Evolutionary conservation across 2,888 invertebrate genomes (phyloP), one percentile per base, ranked within the genome.

Genomic region (Sinodicranocentrus sp.): DNA sequence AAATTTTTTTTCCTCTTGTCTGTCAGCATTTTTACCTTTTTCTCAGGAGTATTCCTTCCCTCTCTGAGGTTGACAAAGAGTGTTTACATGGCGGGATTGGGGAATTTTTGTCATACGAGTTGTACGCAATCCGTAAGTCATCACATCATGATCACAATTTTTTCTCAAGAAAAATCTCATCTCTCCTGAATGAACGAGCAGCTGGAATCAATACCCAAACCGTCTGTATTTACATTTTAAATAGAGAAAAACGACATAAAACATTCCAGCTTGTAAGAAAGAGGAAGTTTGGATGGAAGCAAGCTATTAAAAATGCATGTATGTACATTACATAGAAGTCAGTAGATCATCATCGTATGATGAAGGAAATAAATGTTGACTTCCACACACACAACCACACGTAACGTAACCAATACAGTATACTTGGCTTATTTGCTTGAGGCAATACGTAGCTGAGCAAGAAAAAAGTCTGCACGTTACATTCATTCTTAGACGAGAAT

Each of bases 281-380:
- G 2, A 10, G 2, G 48, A 10, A 33, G 13, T 57, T 57, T 15
- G 19, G 57, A 57, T 21, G 19, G 23, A 61, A 61, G 61, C 6
- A 26, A 61, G 10, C 61, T 26, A 61, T 61, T 61, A 61, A 61
- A 61, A 61, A 61, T 61, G 61, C 61, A 26, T 48, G 17, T 17
- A 13, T 48, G 15, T 17, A 48, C 48, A n/a, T 13, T 48, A 48
- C 48, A 48, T 48, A 48, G n/a, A 3, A 3, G 33, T 33, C 33
- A n/a, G 33, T 33, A 33, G 33, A 33, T 33, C 33, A 33, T 33
- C 33, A 33, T 33, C 33, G 3, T 33, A 33, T 33, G 5, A 33
- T 33, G 33, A 33, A 33, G 5, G 33, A 10, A 33, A n/a, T n/a
- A 33, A 33, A 33, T 33, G 33, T 33, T 33, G 33, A 33, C 3